Evolutionary conservation across 2,113 vertebrate genomes (phyloP).

Genomic region (Trogon surrucura): DNA sequence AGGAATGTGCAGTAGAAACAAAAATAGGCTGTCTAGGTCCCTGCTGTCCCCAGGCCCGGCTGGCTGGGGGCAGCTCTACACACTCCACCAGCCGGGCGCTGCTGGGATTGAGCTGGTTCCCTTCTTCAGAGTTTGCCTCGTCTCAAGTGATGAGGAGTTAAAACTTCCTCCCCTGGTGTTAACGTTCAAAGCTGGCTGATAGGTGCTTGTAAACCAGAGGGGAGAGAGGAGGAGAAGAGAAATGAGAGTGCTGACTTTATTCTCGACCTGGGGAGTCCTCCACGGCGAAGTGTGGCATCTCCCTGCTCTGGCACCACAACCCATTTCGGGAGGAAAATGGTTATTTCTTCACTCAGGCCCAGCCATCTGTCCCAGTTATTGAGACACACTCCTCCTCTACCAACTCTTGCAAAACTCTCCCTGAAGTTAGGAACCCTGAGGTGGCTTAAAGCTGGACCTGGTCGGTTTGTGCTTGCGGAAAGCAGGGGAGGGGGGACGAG

Average conservation of each 20-base stretch:
- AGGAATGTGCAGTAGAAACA: not conserved
- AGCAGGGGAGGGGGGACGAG: not conserved
- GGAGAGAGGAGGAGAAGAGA: not conserved
- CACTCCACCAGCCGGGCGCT: not conserved
- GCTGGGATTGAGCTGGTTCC: not conserved
- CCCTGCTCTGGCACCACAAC: not conserved
- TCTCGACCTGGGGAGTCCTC: not conserved
- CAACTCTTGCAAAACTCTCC: not conserved
- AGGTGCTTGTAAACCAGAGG: not conserved
- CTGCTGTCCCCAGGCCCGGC: not conserved
- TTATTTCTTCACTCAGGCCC: conserved; percentile 28
- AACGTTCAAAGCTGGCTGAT: not conserved
- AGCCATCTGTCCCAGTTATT: not conserved
- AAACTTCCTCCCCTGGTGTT: not conserved
- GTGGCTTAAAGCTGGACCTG: not conserved
- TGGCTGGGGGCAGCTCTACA: not conserved
- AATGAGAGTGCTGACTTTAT: conserved; percentile 31
- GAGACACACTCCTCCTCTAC: not conserved
- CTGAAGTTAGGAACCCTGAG: not conserved
- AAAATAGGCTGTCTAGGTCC: not conserved
- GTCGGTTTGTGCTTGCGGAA: not conserved
- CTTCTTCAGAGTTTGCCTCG: not conserved
- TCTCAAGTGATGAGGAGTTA: not conserved
- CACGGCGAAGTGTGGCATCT: not conserved
- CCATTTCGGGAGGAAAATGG: conserved; percentile 9